Base-by-base conservation (phyloP, 1,140 invertebrate genomes). In the Bombus superbus region DNA sequence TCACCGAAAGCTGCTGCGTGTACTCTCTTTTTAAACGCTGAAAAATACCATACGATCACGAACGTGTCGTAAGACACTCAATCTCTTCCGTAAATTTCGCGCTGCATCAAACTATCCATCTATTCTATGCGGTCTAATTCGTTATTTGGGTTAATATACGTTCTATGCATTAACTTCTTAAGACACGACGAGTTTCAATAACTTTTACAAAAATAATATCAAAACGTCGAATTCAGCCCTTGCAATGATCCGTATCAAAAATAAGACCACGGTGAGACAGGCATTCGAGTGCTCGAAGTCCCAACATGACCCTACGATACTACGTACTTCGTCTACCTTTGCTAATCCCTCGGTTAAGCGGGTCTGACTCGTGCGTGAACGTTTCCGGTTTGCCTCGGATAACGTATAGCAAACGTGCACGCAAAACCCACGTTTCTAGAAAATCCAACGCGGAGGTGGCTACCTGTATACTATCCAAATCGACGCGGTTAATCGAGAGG, bases 401-500 rank as follows among this genome's bases (percentile, higher is more conserved):
- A 44, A 78, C 74, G n/a, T 77, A 28, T 53, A 88, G 53, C 74
- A 13, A 62, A 47, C 38, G 64, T 59, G 62, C 68, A 85, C 77
- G 62, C 73, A 73, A 35, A 87, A 44, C 40, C 15, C 8, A n/a
- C 3, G 25, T 15, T 73, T 38, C 42, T 10, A 53, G 59, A 35
- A 35, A 71, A 44, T 22, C 25, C 3, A 66, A 71, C 42, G 32
- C n/a, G 35, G 47, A 44, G 68, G 11, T 75, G 73, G 40, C 10
- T 40, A 25, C 40, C 32, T 32, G 18, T 53, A 75, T 42, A 28
- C 25, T 79, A 66, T 38, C 76, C 59, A 82, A 85, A 85, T 89
- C 78, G 71, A 72, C 76, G 79, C 69, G 81, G 62, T 87, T 75
- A 79, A 87, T 87, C 77, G 79, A 71, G 28, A 57, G 78, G 88